These are phyloP conservation scores for Busseola fusca DNA, from an alignment of 2,888 invertebrate genomes.

Conservation along the genomic window DNA sequence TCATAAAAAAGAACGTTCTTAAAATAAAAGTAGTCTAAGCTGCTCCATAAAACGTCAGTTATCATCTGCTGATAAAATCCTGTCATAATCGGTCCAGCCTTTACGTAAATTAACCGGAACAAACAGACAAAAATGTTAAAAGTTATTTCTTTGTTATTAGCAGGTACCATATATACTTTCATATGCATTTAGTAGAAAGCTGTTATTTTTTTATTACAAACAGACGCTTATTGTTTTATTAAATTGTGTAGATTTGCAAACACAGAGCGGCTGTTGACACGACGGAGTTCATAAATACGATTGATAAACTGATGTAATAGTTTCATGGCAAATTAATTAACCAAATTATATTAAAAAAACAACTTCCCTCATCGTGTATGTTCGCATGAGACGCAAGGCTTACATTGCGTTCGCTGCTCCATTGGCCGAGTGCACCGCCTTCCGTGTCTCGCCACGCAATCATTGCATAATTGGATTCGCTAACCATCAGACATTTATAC, in stretches of 20 bases:
- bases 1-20: too few species aligned
- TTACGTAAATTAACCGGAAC: background rate
- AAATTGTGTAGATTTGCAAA: slow-evolving; percentile 3
- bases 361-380: slow-evolving; percentile 60
- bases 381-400: slow-evolving; percentile 70
- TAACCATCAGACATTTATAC: slow-evolving; percentile 59
- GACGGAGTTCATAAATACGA: slow-evolving; percentile 3
- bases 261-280: slow-evolving; percentile 12
- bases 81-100: background rate
- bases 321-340: slow-evolving; percentile 49
- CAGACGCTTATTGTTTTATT: background rate
- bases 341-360: slow-evolving; percentile 59
- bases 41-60: background rate
- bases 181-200: background rate
- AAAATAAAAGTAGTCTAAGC: background rate
- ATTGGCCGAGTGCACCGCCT: slow-evolving; percentile 85
- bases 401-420: slow-evolving; percentile 80
- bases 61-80: background rate
- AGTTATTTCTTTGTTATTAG: background rate
- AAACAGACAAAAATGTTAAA: background rate
- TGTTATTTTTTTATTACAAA: background rate
- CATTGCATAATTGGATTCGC: slow-evolving; percentile 75
- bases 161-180: too few species aligned
- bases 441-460: slow-evolving; percentile 85
- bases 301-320: slow-evolving; percentile 33